A percentile compares a stretch with the other conserved stretches of the same genome.
Conservation (phyloP, 2,113 vertebrate genomes). For the Trichechus manatus region DNA sequence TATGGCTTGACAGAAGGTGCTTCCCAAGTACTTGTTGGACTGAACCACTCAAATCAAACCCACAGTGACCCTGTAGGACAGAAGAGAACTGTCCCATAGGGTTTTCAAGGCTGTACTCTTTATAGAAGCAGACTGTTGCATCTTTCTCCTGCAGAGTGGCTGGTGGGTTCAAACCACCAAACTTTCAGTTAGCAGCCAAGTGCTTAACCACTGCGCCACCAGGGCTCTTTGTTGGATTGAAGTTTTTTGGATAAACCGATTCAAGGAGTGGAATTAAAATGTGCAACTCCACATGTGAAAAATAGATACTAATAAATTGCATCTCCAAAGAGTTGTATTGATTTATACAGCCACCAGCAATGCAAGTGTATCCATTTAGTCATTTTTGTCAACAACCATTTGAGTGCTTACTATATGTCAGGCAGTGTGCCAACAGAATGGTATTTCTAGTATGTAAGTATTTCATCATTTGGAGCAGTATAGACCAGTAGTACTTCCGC, state of each 20-base stretch:
- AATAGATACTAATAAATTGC: not conserved
- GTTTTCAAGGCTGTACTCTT: not conserved
- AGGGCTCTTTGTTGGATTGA: not conserved
- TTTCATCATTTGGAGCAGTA: not conserved
- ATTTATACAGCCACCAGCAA: not conserved
- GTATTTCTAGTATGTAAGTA: not conserved
- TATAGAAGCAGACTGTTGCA: too few species aligned
- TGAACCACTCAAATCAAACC: not conserved
- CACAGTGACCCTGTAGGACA: not conserved
- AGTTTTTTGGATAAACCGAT: slow-evolving; percentile 34
- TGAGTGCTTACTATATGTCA: not conserved
- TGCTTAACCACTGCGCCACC: too few species aligned
- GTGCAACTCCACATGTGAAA: not conserved
- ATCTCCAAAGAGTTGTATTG: slow-evolving; percentile 9
- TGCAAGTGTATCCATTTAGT: not conserved
- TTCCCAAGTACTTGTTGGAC: not conserved
- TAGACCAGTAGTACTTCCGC: not conserved
- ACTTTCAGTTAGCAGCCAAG: too few species aligned
- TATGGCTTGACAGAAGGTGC: not conserved
- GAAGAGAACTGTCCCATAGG: not conserved
- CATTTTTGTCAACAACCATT: not conserved
- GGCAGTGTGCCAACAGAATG: slow-evolving; percentile 26
- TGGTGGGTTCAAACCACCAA: too few species aligned
- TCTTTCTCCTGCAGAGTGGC: too few species aligned
- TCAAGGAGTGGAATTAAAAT: slow-evolving; percentile 33